A percentile compares a stretch with the other conserved stretches of the same genome.
Evolutionary conservation across 2,888 invertebrate genomes (phyloP).

Genomic region (Euzetes globulus): DNA sequence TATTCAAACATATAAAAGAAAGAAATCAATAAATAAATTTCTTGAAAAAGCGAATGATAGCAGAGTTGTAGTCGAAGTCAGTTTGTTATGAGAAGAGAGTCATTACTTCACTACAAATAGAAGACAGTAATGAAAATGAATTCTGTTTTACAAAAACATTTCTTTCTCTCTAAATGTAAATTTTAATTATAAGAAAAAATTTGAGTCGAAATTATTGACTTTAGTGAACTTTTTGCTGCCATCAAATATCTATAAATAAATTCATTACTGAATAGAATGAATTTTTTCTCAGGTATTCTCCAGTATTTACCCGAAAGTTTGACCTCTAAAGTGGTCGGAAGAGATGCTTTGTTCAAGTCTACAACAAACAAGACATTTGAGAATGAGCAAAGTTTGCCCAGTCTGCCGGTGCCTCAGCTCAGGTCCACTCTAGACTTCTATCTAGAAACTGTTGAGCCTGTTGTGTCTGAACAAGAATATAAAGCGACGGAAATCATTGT

Average conservation of each 20-base stretch:
- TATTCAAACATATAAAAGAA: no score
- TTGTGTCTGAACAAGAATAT: constrained; percentile 50
- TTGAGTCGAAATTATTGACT: background rate
- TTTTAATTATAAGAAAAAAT: no score
- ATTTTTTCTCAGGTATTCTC: constrained; percentile 4
- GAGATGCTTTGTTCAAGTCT: constrained; percentile 30
- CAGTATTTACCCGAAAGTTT: constrained; percentile 14
- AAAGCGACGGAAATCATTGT: constrained; percentile 49
- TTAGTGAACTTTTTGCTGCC: background rate
- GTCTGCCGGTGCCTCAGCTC: constrained; percentile 54
- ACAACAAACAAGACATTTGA: constrained; percentile 50
- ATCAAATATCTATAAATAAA: background rate
- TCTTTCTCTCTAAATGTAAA: no score
- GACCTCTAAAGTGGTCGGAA: background rate
- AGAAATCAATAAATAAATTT: no score
- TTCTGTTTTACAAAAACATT: no score
- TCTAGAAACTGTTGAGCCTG: constrained; percentile 51
- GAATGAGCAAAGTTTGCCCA: constrained; percentile 52
- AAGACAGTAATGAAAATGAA: no score
- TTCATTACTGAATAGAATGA: background rate
- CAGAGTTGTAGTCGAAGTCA: no score
- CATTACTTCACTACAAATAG: no score
- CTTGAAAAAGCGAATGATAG: no score
- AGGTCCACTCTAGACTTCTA: constrained; percentile 53
- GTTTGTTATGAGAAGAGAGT: no score